Evolutionary conservation across 2,113 vertebrate genomes (phyloP).

Genomic region (Oreochromis spilurus): DNA sequence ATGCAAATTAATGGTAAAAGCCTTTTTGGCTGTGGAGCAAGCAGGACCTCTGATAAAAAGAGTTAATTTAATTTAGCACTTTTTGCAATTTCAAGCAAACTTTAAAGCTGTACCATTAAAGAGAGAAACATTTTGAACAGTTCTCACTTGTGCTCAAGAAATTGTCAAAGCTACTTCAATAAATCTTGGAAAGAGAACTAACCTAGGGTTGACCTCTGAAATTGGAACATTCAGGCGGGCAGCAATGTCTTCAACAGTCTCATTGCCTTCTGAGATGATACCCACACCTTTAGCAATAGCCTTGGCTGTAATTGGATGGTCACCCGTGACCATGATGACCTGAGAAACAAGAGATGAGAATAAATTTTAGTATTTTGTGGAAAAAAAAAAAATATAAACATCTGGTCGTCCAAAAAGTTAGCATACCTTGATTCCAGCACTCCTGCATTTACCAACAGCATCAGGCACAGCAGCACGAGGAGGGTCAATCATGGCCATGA

Average conservation of each 20-base stretch:
- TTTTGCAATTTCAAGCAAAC: slow-evolving; percentile 12
- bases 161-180: not conserved
- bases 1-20: slow-evolving; percentile 8
- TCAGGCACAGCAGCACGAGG: slow-evolving; percentile 85
- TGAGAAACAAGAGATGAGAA: not conserved
- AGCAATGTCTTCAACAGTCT: slow-evolving; percentile 90
- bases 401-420: not conserved
- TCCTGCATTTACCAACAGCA: slow-evolving; percentile 89
- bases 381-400: too few species aligned
- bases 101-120: not conserved
- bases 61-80: not conserved
- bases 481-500: slow-evolving; percentile 92
- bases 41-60: not conserved
- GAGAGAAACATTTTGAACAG: not conserved
- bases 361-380: fast-evolving
- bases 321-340: slow-evolving; percentile 95
- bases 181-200: not conserved
- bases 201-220: slow-evolving; percentile 89
- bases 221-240: slow-evolving; percentile 85
- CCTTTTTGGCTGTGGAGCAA: slow-evolving; percentile 6
- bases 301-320: slow-evolving; percentile 92
- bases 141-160: not conserved
- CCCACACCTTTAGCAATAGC: slow-evolving; percentile 92
- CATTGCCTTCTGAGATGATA: slow-evolving; percentile 92
- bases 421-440: slow-evolving; percentile 87